Evolutionary conservation across 2,888 invertebrate species (phyloP).

Genomic region (Deilephila elpenor): DNA sequence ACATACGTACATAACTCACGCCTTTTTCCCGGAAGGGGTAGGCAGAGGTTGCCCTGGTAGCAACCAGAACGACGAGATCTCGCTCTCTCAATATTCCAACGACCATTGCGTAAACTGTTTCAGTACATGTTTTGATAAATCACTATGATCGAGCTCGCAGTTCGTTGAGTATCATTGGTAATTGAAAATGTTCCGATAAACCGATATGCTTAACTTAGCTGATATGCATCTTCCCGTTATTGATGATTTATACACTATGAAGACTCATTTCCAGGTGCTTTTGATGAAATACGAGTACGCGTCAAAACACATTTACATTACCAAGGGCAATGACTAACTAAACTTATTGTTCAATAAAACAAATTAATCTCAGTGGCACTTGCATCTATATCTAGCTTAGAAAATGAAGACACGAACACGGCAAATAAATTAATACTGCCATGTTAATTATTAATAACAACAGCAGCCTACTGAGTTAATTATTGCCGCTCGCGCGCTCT

Average conservation of each 20-base stretch:
- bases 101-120: background rate
- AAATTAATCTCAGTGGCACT: constrained; percentile 9
- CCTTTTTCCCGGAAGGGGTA: too few species aligned
- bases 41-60: too few species aligned
- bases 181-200: constrained; percentile 50
- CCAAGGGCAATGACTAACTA: background rate
- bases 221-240: constrained; percentile 27
- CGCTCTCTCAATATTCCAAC: background rate
- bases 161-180: constrained; percentile 55
- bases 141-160: constrained; percentile 51
- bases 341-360: background rate
- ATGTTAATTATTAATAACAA: constrained; percentile 16
- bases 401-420: background rate
- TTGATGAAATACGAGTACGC: background rate
- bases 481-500: constrained; percentile 4
- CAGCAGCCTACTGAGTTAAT: constrained; percentile 19
- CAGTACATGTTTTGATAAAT: constrained; percentile 52
- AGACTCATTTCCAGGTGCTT: background rate
- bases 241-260: background rate
- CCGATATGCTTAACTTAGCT: constrained; percentile 52
- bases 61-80: background rate
- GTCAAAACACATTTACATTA: background rate
- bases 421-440: constrained; percentile 12
- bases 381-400: background rate
- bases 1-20: too few species aligned